Evolutionary conservation across 2,797 vertebrate species (phyloP).

Genomic region (Ctenosaura bakeri): DNA sequence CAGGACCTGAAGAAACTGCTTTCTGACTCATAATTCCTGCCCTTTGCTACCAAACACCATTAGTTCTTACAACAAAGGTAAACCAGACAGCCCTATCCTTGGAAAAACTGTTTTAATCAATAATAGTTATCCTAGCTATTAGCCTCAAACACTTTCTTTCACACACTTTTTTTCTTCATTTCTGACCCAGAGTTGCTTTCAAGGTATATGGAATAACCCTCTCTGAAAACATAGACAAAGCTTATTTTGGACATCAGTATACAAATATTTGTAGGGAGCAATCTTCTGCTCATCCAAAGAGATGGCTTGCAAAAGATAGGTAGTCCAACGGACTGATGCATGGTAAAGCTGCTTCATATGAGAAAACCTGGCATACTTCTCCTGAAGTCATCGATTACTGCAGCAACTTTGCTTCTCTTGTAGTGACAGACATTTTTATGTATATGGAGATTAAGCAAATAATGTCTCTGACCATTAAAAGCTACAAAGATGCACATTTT

Average conservation of each 20-base stretch:
- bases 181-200: too few species aligned
- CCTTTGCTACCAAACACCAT: background rate
- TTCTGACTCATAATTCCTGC: too few species aligned
- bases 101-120: background rate
- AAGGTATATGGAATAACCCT: too few species aligned
- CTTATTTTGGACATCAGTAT: too few species aligned
- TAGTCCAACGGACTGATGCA: background rate
- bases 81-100: background rate
- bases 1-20: too few species aligned
- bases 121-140: background rate
- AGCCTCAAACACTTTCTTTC: too few species aligned
- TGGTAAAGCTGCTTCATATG: background rate
- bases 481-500: background rate
- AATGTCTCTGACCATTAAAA: background rate
- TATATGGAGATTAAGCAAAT: background rate
- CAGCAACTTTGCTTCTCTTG: background rate
- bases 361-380: background rate
- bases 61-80: background rate
- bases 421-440: background rate
- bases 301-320: too few species aligned
- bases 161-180: too few species aligned
- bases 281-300: too few species aligned
- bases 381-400: background rate
- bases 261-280: too few species aligned
- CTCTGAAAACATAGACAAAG: too few species aligned